phyloP scores from a whole-genome alignment of 2,113 vertebrate species.

The Petrocephalus microphthalmus region DNA sequence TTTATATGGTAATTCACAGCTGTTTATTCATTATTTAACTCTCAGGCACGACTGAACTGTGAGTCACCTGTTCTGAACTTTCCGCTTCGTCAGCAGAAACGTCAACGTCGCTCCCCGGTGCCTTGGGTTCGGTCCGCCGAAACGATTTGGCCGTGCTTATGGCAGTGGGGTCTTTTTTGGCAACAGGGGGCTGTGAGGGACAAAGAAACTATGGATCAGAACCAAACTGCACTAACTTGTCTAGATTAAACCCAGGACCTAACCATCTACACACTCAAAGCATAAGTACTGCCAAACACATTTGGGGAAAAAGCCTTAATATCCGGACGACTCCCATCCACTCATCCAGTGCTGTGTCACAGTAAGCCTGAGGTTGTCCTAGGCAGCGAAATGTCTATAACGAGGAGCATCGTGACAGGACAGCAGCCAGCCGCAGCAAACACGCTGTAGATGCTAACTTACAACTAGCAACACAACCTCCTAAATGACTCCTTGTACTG shows the following conservation, averaged over 20 bases:
- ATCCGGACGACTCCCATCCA: background rate
- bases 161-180: constrained; percentile 61
- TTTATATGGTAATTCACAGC: background rate
- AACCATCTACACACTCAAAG: no score
- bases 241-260: background rate
- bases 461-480: background rate
- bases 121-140: constrained; percentile 44
- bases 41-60: background rate
- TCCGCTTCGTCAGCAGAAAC: constrained; percentile 32
- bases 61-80: constrained; percentile 51
- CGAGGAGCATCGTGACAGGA: background rate
- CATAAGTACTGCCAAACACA: background rate
- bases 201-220: background rate
- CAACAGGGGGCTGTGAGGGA: constrained; percentile 57
- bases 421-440: background rate
- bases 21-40: background rate
- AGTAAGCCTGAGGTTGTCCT: background rate
- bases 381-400: background rate
- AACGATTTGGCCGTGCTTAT: constrained; percentile 56
- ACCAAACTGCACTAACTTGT: background rate
- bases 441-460: background rate
- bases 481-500: background rate
- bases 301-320: background rate
- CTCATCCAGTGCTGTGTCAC: background rate
- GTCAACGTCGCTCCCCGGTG: constrained; percentile 56